A percentile compares a stretch with the other conserved stretches of the same genome.
Evolutionary conservation across 64 coral and sea anemone genomes (phyloP).

Genomic region (Anthopleura sola): DNA sequence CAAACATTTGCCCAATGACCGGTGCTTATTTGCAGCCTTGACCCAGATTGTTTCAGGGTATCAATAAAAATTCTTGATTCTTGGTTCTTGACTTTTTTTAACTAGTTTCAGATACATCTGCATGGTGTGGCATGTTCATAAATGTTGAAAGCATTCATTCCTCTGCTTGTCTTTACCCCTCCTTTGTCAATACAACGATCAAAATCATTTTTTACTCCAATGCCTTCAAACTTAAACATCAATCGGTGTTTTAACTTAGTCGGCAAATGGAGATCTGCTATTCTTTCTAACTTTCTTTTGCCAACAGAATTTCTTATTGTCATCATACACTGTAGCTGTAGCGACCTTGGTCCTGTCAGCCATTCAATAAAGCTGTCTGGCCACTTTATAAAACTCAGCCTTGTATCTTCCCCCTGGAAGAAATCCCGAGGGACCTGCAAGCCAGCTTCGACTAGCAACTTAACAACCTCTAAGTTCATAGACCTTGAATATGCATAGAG

Average conservation of each 20-base stretch:
- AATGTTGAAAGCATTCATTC: constrained; percentile 19
- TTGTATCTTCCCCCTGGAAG: not conserved
- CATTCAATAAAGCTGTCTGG: constrained; percentile 39
- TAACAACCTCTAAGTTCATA: constrained; percentile 44
- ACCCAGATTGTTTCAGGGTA: no score
- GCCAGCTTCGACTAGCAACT: constrained; percentile 42
- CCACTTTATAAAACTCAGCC: constrained; percentile 27
- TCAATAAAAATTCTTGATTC: no score
- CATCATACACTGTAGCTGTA: constrained; percentile 25
- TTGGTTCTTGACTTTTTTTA: no score
- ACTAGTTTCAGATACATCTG: constrained; percentile 21
- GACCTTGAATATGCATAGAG: constrained; percentile 19
- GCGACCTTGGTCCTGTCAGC: constrained; percentile 24
- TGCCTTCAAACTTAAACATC: constrained; percentile 22
- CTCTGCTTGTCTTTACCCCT: not conserved
- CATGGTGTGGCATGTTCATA: constrained; percentile 43
- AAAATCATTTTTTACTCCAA: not conserved
- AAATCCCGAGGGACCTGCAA: constrained; percentile 12
- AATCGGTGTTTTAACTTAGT: constrained; percentile 23
- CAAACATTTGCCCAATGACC: no score
- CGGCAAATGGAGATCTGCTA: constrained; percentile 25
- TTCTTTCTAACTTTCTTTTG: constrained; percentile 5
- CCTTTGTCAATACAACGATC: constrained; percentile 15
- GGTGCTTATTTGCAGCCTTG: no score
- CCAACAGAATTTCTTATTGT: constrained; percentile 38